Base-by-base conservation (phyloP, 2,888 invertebrate genomes). In the Bruchidius siliquastri region DNA sequence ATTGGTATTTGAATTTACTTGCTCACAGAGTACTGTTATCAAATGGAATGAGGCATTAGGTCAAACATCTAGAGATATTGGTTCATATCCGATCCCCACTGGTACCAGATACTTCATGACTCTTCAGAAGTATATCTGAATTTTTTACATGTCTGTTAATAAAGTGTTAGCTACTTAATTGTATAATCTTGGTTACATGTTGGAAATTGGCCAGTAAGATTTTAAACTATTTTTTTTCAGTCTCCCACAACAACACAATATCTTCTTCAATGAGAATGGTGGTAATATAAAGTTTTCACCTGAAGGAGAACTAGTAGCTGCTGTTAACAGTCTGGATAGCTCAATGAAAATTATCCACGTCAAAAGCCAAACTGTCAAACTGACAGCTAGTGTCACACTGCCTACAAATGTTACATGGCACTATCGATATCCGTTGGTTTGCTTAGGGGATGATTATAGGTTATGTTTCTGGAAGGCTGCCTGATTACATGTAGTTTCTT, bases 391-490 rank as follows among this genome's bases (percentile, higher is more conserved):
- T 71, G 83, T 91, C 2, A 88, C 88, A 80, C 83, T 91, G 13
- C 89, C 88, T 68, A 89, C 90, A 0, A 91, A 91, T 66, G 82
- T 92, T 74, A 87, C 88, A 0, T 92, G 92, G 91, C 92, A 92
- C 84, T 88, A 89, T 78, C 88, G 90, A 67, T 83, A 90, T 75
- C 91, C 91, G 0, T 88, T 91, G 76, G 84, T 92, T 68, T 90
- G 89, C 75, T 88, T 89, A 10, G 91, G 89, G 13, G 89, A 88
- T 81, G 91, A 92, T 80, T 86, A 87, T 67, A 90, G 89, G 81
- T 80, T 92, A 67, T 87, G 87, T 78, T 90, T 92, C 82, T 92
- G 91, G 91, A 90, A 88, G 18, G 13, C 49, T 13, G 49, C 49
- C 13, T 49, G 49, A 49, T 13, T 13, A 1, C 6, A 49, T 49